Conservation (phyloP, 2,888 invertebrate species). For the Euzetes globulus region DNA sequence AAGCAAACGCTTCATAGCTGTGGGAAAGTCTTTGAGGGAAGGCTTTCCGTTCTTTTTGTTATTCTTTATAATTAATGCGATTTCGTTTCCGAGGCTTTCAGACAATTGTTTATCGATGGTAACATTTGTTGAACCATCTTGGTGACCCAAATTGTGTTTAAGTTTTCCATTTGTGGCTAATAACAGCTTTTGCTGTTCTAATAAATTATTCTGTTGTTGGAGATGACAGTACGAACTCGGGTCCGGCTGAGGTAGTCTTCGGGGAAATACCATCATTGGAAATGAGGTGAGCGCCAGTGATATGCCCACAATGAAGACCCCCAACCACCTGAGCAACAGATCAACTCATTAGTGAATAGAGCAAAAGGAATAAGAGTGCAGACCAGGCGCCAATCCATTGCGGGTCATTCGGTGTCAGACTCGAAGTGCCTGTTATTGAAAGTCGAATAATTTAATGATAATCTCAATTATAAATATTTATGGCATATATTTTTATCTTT, state of each 20-base stretch:
- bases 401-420: conserved; percentile 57
- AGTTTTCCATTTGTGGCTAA: conserved; percentile 7
- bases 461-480: neutral
- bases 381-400: conserved; percentile 86
- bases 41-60: conserved; percentile 18
- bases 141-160: neutral
- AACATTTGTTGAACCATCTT: conserved; percentile 2
- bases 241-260: conserved; percentile 54
- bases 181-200: conserved; percentile 30
- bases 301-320: conserved; percentile 68
- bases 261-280: conserved; percentile 85
- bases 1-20: conserved; percentile 67
- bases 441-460: conserved; percentile 8
- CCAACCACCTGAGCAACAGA: conserved; percentile 64
- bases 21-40: conserved; percentile 58
- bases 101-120: conserved; percentile 15
- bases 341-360: neutral
- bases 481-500: neutral
- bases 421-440: conserved; percentile 37
- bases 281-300: conserved; percentile 72
- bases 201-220: conserved; percentile 32
- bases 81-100: neutral
- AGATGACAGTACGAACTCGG: conserved; percentile 33
- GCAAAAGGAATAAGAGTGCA: neutral
- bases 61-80: conserved; percentile 6